Conservation (phyloP, 2,113 vertebrate genomes). For the Bufo bufo region DNA sequence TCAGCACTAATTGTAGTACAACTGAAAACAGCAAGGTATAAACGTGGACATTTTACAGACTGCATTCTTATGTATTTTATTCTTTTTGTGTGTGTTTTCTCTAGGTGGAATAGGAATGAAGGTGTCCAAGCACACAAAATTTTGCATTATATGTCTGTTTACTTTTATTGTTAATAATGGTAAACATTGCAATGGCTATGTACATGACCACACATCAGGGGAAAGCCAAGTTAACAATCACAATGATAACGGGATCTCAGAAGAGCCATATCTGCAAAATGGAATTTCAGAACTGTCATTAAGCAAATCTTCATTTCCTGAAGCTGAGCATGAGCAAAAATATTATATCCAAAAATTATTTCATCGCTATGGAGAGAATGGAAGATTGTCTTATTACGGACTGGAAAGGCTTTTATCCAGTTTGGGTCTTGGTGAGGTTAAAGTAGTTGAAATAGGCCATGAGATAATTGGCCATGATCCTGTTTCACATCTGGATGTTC, state of each 20-base stretch:
- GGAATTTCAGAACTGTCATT: constrained; percentile 64
- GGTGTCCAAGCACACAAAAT: constrained; percentile 92
- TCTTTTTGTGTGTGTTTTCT: constrained; percentile 58
- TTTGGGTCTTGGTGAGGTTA: constrained; percentile 90
- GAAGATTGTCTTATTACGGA: constrained; percentile 86
- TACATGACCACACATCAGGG: constrained; percentile 69
- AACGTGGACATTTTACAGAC: no score
- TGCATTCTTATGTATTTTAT: no score
- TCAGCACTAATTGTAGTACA: no score
- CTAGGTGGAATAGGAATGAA: constrained; percentile 82
- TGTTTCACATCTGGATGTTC: constrained; percentile 87
- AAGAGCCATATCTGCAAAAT: constrained; percentile 75
- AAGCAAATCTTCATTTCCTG: constrained; percentile 66
- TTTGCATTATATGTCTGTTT: constrained; percentile 96
- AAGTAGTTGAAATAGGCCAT: constrained; percentile 85
- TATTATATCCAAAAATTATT: constrained; percentile 95
- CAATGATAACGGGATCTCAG: constrained; percentile 82
- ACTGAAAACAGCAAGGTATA: no score
- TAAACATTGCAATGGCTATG: constrained; percentile 83
- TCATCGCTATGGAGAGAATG: constrained; percentile 85
- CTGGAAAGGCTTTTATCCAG: constrained; percentile 90
- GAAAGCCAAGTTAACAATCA: constrained; percentile 69
- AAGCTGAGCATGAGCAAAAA: constrained; percentile 83
- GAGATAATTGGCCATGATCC: constrained; percentile 93
- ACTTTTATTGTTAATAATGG: constrained; percentile 92